Evolutionary conservation across 2,797 vertebrate genomes (phyloP).

Genomic region (Typhlichthys subterraneus): DNA sequence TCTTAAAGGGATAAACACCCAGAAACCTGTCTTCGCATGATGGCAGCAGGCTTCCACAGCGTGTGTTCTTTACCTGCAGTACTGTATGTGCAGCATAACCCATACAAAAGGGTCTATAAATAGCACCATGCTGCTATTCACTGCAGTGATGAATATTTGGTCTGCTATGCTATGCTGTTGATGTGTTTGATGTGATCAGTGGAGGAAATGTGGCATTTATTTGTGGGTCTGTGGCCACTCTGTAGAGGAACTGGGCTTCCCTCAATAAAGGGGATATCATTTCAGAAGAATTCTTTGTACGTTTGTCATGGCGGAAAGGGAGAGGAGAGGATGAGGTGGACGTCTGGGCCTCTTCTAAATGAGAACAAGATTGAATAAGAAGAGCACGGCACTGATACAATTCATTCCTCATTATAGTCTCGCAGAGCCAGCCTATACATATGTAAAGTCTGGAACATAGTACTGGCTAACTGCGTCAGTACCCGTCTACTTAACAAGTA

Average conservation of each 20-base stretch:
- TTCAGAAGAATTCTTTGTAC: slow-evolving; percentile 83
- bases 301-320: slow-evolving; percentile 70
- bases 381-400: too few species aligned
- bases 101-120: slow-evolving; percentile 31
- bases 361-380: too few species aligned
- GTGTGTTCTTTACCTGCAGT: slow-evolving; percentile 35
- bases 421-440: too few species aligned
- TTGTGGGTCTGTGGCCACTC: slow-evolving; percentile 70
- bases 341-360: too few species aligned
- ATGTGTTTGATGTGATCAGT: slow-evolving; percentile 26
- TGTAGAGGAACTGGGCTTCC: slow-evolving; percentile 79
- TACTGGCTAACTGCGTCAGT: too few species aligned
- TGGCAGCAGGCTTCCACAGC: not conserved
- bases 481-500: too few species aligned
- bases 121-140: slow-evolving; percentile 27
- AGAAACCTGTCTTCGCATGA: not conserved
- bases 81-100: slow-evolving; percentile 15
- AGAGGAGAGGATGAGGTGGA: slow-evolving; percentile 49
- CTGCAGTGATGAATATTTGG: slow-evolving; percentile 1
- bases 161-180: slow-evolving; percentile 43
- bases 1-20: not conserved
- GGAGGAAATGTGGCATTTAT: slow-evolving; percentile 47
- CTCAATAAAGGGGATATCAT: slow-evolving; percentile 78
- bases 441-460: too few species aligned
- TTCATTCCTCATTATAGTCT: too few species aligned